Base-by-base conservation (phyloP, 2,113 vertebrate genomes). In the Lampris incognitus region DNA sequence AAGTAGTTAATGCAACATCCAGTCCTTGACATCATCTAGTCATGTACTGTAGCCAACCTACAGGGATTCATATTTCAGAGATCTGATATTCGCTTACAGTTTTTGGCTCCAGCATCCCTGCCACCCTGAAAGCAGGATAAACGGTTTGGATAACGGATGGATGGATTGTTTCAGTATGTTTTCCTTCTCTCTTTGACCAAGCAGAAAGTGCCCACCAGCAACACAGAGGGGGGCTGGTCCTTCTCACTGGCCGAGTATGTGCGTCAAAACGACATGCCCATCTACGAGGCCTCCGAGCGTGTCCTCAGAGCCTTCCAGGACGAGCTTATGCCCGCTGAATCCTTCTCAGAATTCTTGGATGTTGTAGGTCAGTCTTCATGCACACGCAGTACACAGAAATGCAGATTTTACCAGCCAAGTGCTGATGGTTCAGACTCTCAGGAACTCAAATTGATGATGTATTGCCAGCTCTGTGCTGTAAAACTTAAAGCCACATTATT, bases 151-250 rank as follows among this genome's bases (percentile, higher is more conserved):
- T 24, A 24, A 24, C 24, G 24, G 24, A 24, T 24, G 24, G 24
- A 24, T 24, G 24, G 24, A 24, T 24, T 24, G 24, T 24, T 24
- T 24, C 24, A 24, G 24, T 24, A 24, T 24, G 24, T 40, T 11
- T 40, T 52, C 5, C 48, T 60, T 37, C 9, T 50, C 1, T 4
- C 42, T 76, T 65, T 44, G 57, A 10, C n/a, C n/a, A 10, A 50
- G 1, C 79, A 99, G 98, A 99, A 99, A 93, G 98, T 98, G 86
- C 96, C 98, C 90, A 97, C 97, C 85, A 99, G 97, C 89, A 99
- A 97, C 96, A 98, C 97, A 1, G 98, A 99, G 93, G 98, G 98
- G 78, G 98, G 98, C 93, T 99, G 98, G 98, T 99, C 98, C 94
- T 99, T 96, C 93, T 98, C 98, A 11, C 95, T 99, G 64, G 98